Percentiles rank a stretch among this genome's conserved stretches.
These are phyloP conservation scores for Regulus satrapa DNA, from an alignment of 2,113 vertebrate species.

Conservation along the genomic window DNA sequence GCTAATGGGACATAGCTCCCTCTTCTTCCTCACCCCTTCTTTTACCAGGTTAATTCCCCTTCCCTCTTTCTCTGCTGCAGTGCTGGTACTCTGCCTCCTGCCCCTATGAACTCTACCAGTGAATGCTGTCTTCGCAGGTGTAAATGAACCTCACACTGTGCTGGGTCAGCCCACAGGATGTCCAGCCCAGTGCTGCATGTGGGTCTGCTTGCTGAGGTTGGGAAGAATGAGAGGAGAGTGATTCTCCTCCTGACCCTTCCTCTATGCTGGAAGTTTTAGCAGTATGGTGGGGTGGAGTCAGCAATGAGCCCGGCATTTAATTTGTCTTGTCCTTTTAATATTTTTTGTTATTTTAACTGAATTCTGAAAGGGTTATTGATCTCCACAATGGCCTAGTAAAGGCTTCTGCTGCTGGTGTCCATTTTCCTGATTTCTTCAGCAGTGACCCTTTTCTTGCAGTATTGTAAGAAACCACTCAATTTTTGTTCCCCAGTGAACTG, in stretches of 20 bases:
- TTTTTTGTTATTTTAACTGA: background rate
- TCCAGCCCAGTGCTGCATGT: background rate
- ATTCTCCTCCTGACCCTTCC: background rate
- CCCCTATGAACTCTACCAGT: no score
- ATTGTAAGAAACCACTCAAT: background rate
- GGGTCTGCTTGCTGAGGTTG: background rate
- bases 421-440: background rate
- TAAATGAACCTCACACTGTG: rapidly evolving
- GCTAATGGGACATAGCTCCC: background rate
- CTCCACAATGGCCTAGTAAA: background rate
- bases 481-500: rapidly evolving
- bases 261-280: background rate
- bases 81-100: background rate
- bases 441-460: background rate
- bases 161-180: rapidly evolving
- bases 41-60: background rate
- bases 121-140: background rate
- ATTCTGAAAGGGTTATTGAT: background rate
- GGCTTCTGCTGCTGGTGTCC: background rate
- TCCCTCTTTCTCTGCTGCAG: background rate
- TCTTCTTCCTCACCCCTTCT: background rate
- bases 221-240: background rate
- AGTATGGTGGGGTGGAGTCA: background rate
- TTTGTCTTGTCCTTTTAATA: background rate
- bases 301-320: background rate